Conservation (phyloP, 2,113 vertebrate genomes). For the Narcine bancroftii region DNA sequence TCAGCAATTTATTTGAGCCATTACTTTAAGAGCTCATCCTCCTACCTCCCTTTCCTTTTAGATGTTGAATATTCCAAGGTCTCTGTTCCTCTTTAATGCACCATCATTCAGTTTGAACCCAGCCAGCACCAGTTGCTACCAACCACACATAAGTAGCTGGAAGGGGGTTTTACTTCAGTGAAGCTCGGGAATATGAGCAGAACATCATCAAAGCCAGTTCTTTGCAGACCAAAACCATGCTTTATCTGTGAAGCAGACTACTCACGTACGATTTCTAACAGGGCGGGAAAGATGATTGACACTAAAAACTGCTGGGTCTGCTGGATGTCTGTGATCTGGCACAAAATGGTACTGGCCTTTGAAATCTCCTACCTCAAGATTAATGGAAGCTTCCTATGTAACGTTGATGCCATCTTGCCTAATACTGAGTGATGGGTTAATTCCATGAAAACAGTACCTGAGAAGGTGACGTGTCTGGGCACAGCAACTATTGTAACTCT, state of each 20-base stretch:
- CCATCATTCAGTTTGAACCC: not conserved
- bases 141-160: not conserved
- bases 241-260: not conserved
- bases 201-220: not conserved
- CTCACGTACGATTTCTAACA: not conserved
- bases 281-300: too few relatives aligned
- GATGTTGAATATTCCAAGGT: not conserved
- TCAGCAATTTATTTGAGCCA: not conserved
- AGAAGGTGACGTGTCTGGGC: not conserved
- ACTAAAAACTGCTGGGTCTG: not conserved
- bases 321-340: not conserved
- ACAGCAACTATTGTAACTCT: too few relatives aligned
- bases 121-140: not conserved
- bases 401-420: not conserved
- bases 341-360: not conserved
- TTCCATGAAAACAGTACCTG: not conserved
- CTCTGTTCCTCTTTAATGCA: not conserved
- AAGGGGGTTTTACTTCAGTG: not conserved
- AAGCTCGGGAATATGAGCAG: not conserved
- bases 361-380: not conserved
- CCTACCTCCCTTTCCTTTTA: not conserved
- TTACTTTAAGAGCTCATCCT: not conserved
- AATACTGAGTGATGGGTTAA: not conserved
- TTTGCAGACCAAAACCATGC: not conserved
- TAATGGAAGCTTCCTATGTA: not conserved